These are phyloP conservation scores for Alsophila aescularia DNA, from an alignment of 2,888 invertebrate genomes.

Conservation along the genomic window DNA sequence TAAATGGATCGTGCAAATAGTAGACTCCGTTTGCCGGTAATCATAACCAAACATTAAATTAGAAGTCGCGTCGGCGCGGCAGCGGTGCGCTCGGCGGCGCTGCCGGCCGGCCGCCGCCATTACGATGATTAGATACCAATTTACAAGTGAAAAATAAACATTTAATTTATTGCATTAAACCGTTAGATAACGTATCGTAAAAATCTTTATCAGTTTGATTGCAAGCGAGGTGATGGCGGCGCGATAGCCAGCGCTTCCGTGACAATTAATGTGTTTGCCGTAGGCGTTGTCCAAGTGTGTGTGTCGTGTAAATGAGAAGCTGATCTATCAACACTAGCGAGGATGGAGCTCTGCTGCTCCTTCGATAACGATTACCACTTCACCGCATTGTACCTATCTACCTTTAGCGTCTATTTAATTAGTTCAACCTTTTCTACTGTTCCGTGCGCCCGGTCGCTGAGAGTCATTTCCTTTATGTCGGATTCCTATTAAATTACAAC, in stretches of 20 bases:
- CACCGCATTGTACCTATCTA: not conserved
- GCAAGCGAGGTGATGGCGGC: not conserved
- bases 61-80: conserved; percentile 8
- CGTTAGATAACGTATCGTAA: conserved; percentile 7
- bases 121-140: conserved; percentile 32
- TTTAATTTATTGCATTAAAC: conserved; percentile 1
- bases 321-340: not conserved
- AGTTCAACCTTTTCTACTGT: not conserved
- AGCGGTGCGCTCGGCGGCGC: conserved; percentile 10
- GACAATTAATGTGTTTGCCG: not conserved
- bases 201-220: conserved; percentile 6
- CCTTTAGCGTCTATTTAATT: not conserved
- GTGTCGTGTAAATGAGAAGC: not conserved
- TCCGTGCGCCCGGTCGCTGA: not conserved
- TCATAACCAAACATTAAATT: conserved; percentile 37
- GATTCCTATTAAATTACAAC: not conserved
- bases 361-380: not conserved
- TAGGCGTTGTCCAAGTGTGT: not conserved
- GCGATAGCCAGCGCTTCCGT: not conserved
- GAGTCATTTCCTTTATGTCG: not conserved
- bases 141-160: conserved; percentile 38
- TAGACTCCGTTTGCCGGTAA: conserved; percentile 11
- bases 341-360: not conserved
- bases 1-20: not conserved
- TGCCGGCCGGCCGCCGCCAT: conserved; percentile 8